Percentiles rank a stretch among this genome's conserved stretches.
phyloP scores from a whole-genome alignment of 2,797 vertebrate genomes.

The Pygocentrus nattereri region DNA sequence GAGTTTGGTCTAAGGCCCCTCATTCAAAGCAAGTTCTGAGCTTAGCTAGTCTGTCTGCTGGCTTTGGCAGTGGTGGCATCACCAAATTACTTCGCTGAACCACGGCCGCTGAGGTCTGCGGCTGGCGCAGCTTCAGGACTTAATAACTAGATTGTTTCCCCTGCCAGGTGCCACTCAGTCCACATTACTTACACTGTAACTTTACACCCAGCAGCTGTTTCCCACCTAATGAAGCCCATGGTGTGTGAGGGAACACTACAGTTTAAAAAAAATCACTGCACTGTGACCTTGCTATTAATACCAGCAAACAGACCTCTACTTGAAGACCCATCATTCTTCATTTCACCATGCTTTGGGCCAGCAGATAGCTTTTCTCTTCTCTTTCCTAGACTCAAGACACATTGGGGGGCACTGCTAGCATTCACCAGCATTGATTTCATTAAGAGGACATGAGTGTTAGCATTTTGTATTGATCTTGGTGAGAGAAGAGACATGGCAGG shows the following conservation, averaged over 20 bases:
- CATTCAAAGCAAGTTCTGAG: not conserved
- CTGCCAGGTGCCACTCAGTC: slow-evolving; percentile 73
- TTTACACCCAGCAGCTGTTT: slow-evolving; percentile 78
- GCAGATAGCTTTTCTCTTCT: slow-evolving; percentile 22
- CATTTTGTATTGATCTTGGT: slow-evolving; percentile 65
- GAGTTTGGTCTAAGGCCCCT: not conserved
- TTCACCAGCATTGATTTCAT: slow-evolving; percentile 59
- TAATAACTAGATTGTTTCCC: slow-evolving; percentile 69
- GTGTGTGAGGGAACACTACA: not conserved
- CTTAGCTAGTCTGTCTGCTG: not conserved
- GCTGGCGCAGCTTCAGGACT: slow-evolving; percentile 68
- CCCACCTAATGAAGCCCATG: slow-evolving; percentile 70
- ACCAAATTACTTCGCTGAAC: not conserved
- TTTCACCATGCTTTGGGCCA: not conserved
- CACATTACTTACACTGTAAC: slow-evolving; percentile 76
- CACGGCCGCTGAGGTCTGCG: slow-evolving; percentile 10
- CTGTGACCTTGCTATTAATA: slow-evolving; percentile 10
- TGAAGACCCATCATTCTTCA: not conserved
- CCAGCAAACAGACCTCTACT: not conserved
- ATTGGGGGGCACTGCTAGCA: slow-evolving; percentile 17
- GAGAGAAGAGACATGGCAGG: slow-evolving; percentile 60
- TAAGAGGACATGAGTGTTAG: slow-evolving; percentile 55
- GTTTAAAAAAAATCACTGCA: not conserved
- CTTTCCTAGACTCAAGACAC: not conserved
- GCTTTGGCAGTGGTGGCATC: slow-evolving; percentile 2